These are phyloP conservation scores for Origma solitaria DNA, from an alignment of 2,113 vertebrate genomes.

Conservation along the genomic window DNA sequence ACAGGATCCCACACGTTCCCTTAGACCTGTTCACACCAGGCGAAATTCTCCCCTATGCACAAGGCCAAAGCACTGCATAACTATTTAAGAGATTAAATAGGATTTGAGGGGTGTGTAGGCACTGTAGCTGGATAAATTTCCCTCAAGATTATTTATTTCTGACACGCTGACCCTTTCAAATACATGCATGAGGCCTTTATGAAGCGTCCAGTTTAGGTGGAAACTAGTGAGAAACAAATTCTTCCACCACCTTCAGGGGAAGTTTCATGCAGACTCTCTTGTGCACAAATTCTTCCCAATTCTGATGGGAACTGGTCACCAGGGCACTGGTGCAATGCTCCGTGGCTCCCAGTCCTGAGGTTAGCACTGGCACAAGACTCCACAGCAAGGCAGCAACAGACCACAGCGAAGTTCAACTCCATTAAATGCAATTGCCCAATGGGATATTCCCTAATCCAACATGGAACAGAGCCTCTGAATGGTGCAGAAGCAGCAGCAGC, in stretches of 20 bases:
- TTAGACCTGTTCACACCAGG: background rate
- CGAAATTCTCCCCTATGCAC: background rate
- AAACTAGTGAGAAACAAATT: background rate
- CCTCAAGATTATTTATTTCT: background rate
- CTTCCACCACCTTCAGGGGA: background rate
- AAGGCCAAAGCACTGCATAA: background rate
- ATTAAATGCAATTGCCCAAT: background rate
- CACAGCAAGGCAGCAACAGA: background rate
- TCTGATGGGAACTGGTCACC: background rate
- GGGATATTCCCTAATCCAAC: background rate
- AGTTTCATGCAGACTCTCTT: fast-evolving
- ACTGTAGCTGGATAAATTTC: background rate
- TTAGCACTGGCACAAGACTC: background rate
- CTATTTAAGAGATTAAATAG: background rate
- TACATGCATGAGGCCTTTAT: background rate
- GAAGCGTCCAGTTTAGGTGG: background rate
- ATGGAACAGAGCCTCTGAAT: background rate
- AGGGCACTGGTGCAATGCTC: background rate
- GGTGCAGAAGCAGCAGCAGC: background rate
- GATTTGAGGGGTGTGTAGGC: conserved; percentile 13
- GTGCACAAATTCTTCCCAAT: background rate
- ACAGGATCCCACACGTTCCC: background rate
- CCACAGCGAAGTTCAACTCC: background rate
- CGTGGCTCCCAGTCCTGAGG: background rate
- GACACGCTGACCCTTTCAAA: background rate